Base-by-base conservation (phyloP, 2,113 vertebrate genomes). In the Amblyopsis rosae region DNA sequence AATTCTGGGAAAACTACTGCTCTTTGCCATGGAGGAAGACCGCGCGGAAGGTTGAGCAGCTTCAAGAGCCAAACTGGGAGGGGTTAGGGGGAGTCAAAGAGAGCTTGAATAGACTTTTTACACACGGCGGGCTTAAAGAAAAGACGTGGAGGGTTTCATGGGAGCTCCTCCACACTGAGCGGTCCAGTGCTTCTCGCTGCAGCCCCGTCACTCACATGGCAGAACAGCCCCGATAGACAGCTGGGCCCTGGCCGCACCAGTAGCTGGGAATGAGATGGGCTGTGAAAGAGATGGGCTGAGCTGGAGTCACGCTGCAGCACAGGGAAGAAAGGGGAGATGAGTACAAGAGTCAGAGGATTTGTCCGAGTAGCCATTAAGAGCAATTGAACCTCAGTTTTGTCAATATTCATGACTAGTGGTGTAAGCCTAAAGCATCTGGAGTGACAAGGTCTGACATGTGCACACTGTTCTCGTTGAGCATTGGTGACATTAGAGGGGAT, bases 141-240 rank as follows among this genome's bases (percentile, higher is more conserved):
- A 91, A 87, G 87, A 85, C 82, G 72, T 76, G 72, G 19, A 59
- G 76, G 88, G 87, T 92, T 90, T 86, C 75, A 87, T 86, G 82
- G 84, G 73, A 72, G 74, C 86, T 82, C 70, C 79, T 86, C 74
- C 80, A 80, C 83, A 85, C 64, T 85, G 80, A 73, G 76, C 72
- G 80, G 64, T 91, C 86, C 87, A 84, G 64, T 84, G 83, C 72
- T 62, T 84, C 83, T 79, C 45, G 59, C 79, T 86, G 72, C 78
- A 69, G 78, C 77, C 68, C 70, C 82, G 86, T 88, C 89, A 87
- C 83, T 93, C 90, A 85, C 76, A 73, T 70, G 76, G 73, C 67
- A 60, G 82, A 82, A 72, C 80, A 85, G 73, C 80, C 80, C 80
- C 63, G 26, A 71, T 65, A 75, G 89, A 90, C 90, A 92, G 89